Evolutionary conservation across 2,888 invertebrate genomes (phyloP).

Genomic region (Hecatera dysodea): DNA sequence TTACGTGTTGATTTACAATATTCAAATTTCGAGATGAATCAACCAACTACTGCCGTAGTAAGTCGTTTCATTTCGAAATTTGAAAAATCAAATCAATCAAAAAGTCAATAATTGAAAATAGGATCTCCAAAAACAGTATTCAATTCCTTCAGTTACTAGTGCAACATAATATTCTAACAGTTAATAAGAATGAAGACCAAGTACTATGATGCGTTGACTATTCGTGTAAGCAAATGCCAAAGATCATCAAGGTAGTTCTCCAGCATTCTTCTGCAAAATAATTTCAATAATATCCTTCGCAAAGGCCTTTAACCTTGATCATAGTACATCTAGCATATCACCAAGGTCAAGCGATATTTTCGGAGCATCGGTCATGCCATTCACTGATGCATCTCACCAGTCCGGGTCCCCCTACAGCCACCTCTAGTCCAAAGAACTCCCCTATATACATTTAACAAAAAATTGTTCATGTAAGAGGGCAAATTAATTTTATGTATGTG

Average conservation of each 20-base stretch:
- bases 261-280: not conserved
- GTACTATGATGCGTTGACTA: not conserved
- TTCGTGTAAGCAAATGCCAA: too few species aligned
- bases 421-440: slow-evolving; percentile 3
- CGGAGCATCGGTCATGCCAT: slow-evolving; percentile 38
- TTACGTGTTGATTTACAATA: not conserved
- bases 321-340: slow-evolving; percentile 6
- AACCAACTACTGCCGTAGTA: too few species aligned
- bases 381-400: slow-evolving; percentile 54
- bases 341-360: slow-evolving; percentile 35
- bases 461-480: slow-evolving; percentile 14
- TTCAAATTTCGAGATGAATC: not conserved
- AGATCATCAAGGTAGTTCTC: too few species aligned
- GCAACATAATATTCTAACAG: not conserved
- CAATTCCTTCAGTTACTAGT: not conserved
- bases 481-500: slow-evolving; percentile 35
- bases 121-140: too few species aligned
- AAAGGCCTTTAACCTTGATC: slow-evolving; percentile 28
- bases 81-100: too few species aligned
- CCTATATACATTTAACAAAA: slow-evolving; percentile 31
- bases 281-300: not conserved
- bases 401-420: slow-evolving; percentile 9
- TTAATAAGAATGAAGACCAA: not conserved
- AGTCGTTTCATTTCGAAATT: too few species aligned
- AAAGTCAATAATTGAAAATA: too few species aligned